phyloP scores from a whole-genome alignment of 2,797 vertebrate species.

The Eurystomus glaucurus region DNA sequence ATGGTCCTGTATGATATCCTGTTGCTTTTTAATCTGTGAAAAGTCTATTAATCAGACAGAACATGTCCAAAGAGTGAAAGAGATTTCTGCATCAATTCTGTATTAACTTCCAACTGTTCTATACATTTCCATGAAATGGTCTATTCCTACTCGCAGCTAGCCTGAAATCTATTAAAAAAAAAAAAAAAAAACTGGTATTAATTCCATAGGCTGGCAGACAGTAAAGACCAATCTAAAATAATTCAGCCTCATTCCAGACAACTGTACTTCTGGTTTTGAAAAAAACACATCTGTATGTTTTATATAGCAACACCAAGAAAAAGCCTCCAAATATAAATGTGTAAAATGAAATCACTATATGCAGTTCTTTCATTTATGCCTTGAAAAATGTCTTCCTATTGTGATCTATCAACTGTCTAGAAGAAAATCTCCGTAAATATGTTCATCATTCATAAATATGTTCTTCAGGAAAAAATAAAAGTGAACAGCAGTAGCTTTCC shows the following conservation, averaged over 20 bases:
- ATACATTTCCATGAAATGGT: conserved; percentile 4
- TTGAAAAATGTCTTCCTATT: conserved; percentile 68
- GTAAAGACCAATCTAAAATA: conserved; percentile 43
- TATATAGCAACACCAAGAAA: background rate
- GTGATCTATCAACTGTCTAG: conserved; percentile 83
- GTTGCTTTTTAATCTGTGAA: conserved; percentile 36
- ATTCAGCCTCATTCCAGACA: background rate
- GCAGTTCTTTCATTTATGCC: conserved; percentile 67
- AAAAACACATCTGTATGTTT: background rate
- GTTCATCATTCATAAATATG: conserved; percentile 66
- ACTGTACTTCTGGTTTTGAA: conserved; percentile 1
- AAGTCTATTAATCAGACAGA: conserved; percentile 53
- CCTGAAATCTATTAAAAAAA: conserved; percentile 33
- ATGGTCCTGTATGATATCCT: background rate
- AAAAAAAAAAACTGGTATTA: background rate
- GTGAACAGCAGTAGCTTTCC: conserved; percentile 63
- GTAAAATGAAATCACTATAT: conserved; percentile 23
- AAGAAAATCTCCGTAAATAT: conserved; percentile 78
- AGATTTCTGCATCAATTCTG: conserved; percentile 19
- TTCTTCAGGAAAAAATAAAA: background rate
- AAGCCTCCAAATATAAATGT: background rate
- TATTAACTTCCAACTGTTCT: conserved; percentile 17
- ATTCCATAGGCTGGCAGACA: background rate
- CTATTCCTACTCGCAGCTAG: conserved; percentile 12
- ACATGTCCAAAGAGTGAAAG: background rate